A percentile compares a stretch with the other conserved stretches of the same genome.
These are phyloP conservation scores for Dendroctonus valens DNA, from an alignment of 1,140 invertebrate genomes.

Conservation along the genomic window DNA sequence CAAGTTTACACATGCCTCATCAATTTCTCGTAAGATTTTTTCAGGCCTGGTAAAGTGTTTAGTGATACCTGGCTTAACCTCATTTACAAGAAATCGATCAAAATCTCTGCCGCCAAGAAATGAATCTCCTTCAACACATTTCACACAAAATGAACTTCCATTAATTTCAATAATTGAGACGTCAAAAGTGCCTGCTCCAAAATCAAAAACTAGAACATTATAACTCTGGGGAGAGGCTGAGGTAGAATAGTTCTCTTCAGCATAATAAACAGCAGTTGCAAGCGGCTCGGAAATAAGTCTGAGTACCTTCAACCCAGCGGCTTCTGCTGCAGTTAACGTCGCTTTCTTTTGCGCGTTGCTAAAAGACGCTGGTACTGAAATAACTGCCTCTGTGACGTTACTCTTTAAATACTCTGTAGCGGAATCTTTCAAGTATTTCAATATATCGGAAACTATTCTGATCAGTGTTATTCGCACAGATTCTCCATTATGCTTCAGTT, in stretches of 20 bases:
- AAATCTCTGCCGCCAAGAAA: slow-evolving; percentile 73
- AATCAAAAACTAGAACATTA: slow-evolving; percentile 59
- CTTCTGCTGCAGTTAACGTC: slow-evolving; percentile 20
- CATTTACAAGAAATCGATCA: slow-evolving; percentile 54
- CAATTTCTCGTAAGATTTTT: no score
- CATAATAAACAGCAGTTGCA: slow-evolving; percentile 66
- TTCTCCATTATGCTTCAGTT: neutral
- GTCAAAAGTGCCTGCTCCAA: slow-evolving; percentile 78
- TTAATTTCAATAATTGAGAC: slow-evolving; percentile 74
- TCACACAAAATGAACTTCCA: slow-evolving; percentile 66
- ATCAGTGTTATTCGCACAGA: slow-evolving; percentile 21
- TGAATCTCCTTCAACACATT: slow-evolving; percentile 67
- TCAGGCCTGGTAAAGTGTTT: no score
- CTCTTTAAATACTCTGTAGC: slow-evolving; percentile 12
- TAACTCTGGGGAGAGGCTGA: slow-evolving; percentile 8
- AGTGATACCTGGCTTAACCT: slow-evolving; percentile 29
- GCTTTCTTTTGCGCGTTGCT: slow-evolving; percentile 33
- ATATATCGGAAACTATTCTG: slow-evolving; percentile 25
- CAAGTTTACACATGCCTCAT: no score
- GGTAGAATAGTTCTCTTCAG: slow-evolving; percentile 31
- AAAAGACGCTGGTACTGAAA: slow-evolving; percentile 30
- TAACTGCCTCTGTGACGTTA: slow-evolving; percentile 22
- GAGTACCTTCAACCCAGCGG: slow-evolving; percentile 59
- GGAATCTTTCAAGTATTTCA: slow-evolving; percentile 20
- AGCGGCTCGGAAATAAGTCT: slow-evolving; percentile 69